These are phyloP conservation scores for Anastatus disparis DNA, from an alignment of 1,140 invertebrate genomes.

Conservation along the genomic window DNA sequence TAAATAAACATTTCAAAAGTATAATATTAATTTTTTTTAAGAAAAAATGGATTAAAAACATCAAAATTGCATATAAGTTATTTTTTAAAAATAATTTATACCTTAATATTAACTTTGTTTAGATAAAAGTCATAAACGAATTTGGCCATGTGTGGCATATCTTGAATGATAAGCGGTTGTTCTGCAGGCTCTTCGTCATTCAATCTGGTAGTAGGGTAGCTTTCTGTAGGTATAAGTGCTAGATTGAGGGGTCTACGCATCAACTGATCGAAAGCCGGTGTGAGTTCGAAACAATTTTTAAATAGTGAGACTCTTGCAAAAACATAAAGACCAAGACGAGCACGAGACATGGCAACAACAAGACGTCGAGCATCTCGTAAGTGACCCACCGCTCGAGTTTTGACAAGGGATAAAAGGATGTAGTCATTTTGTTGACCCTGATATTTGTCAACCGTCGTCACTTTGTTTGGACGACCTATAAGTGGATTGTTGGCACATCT, in stretches of 20 bases:
- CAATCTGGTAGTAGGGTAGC: constrained; percentile 77
- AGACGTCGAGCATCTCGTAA: constrained; percentile 94
- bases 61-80: not conserved
- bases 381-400: constrained; percentile 96
- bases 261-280: constrained; percentile 92
- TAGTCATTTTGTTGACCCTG: constrained; percentile 99
- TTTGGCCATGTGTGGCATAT: constrained; percentile 93
- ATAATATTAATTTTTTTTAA: not conserved
- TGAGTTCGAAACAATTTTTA: constrained; percentile 95
- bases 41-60: no score
- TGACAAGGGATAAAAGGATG: constrained; percentile 94
- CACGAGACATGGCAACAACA: constrained; percentile 97
- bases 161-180: constrained; percentile 72
- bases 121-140: constrained; percentile 93
- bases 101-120: constrained; percentile 77
- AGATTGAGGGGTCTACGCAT: constrained; percentile 78
- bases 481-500: constrained; percentile 95
- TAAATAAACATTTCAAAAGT: not conserved
- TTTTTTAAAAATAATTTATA: constrained; percentile 38
- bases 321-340: constrained; percentile 95
- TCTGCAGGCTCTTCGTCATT: constrained; percentile 54
- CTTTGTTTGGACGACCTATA: constrained; percentile 95
- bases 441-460: constrained; percentile 98
- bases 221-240: constrained; percentile 81
- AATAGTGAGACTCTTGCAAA: constrained; percentile 94